phyloP scores from a whole-genome alignment of 2,113 vertebrate genomes.

The Thomomys bottae region DNA sequence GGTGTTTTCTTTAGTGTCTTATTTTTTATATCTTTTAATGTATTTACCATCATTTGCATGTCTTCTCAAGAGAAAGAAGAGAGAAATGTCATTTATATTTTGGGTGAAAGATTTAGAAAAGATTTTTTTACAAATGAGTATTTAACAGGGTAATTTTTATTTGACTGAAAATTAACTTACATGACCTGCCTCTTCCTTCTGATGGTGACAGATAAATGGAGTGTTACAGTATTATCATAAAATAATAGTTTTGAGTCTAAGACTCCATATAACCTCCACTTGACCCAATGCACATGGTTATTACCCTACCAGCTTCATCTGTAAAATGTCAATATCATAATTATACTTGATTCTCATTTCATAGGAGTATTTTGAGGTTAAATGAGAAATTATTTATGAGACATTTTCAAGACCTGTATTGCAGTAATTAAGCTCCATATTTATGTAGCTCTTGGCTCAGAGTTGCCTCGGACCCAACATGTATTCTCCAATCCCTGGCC shows the following conservation, averaged over 20 bases:
- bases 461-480: slow-evolving; percentile 4
- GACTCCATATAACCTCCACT: slow-evolving; percentile 37
- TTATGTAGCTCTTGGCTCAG: slow-evolving; percentile 43
- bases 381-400: slow-evolving; percentile 72
- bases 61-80: not conserved
- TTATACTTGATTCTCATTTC: slow-evolving; percentile 61
- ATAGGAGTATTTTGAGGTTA: slow-evolving; percentile 68
- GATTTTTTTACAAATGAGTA: not conserved
- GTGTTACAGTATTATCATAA: slow-evolving; percentile 59
- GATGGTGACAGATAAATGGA: slow-evolving; percentile 65
- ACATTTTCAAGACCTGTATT: slow-evolving; percentile 18
- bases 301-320: slow-evolving; percentile 46
- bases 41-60: slow-evolving; percentile 8
- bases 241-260: slow-evolving; percentile 59
- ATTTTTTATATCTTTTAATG: slow-evolving; percentile 23
- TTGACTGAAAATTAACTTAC: slow-evolving; percentile 67
- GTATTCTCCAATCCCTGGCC: not conserved
- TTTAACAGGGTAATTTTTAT: slow-evolving; percentile 65
- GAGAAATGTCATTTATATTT: not conserved
- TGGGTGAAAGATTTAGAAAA: slow-evolving; percentile 47
- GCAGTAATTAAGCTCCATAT: slow-evolving; percentile 40
- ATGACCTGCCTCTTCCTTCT: slow-evolving; percentile 58
- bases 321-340: slow-evolving; percentile 71
- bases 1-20: not conserved
- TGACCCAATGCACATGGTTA: slow-evolving; percentile 52